Base-by-base conservation (phyloP, 2,888 invertebrate species). In the Theretra japonica region DNA sequence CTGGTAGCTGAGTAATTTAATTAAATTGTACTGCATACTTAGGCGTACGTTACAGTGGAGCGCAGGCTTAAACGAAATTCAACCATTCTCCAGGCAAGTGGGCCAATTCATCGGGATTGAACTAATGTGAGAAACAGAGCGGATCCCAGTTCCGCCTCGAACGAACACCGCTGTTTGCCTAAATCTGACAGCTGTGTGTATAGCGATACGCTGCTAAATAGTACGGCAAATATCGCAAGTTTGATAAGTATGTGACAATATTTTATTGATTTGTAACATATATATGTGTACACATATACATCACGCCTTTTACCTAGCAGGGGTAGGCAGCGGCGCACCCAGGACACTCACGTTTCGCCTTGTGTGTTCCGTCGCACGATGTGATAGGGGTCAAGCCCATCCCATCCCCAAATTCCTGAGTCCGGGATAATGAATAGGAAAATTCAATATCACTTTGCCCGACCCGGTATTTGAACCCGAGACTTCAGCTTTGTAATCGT, bases 81-180 rank as follows among this genome's bases (percentile, higher is more conserved):
- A 75, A 82, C 75, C 77, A 75, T 82, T 82, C 78, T 82, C 81
- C 76, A 80, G 81, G 83, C 85, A 83, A 86, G 82, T 83, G 87
- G 80, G 79, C 82, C 86, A 85, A 88, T 89, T 90, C 88, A 89
- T 87, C 80, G 85, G 84, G 82, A 88, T 85, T 86, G 89, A 87
- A 90, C 86, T 93, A 92, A 92, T 89, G 88, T 86, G 91, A 88
- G 91, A 86, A 90, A 88, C 88, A 84, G 84, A 89, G 85, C 86
- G 84, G 77, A 81, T 83, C 81, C 81, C 74, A 83, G 81, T 82
- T 83, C 77, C 79, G 79, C 76, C 79, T 74, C 82, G 86, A 89
- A 86, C 87, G 85, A 84, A 84, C 81, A 84, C 85, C 81, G 88
- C 84, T 86, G 88, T 90, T 90, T 88, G 88, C 87, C 85, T 84